Conservation (phyloP, 2,888 invertebrate species). For the Apantesis nais region DNA sequence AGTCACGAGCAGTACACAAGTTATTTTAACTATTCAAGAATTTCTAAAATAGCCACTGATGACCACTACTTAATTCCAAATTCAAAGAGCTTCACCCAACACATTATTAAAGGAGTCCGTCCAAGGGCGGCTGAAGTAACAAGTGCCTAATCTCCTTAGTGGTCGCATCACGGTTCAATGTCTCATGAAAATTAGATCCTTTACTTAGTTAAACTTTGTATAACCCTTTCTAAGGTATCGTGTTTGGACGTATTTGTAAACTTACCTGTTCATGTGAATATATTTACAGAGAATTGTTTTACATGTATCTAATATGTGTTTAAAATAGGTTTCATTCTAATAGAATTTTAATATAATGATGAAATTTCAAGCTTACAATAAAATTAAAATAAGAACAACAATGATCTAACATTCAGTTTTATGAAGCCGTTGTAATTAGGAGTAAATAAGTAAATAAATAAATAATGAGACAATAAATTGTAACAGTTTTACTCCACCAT, state of each 20-base stretch:
- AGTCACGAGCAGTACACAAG: not conserved
- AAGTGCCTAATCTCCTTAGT: constrained; percentile 71
- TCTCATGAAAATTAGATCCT: constrained; percentile 70
- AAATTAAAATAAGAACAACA: not conserved
- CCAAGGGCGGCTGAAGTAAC: constrained; percentile 59
- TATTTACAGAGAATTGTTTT: not conserved
- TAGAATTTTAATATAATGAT: not conserved
- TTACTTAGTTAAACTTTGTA: constrained; percentile 55
- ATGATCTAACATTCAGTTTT: not conserved
- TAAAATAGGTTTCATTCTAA: not conserved
- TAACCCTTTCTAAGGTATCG: constrained; percentile 40
- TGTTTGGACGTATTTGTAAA: constrained; percentile 25
- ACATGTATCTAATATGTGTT: not conserved
- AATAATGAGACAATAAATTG: too few relatives aligned
- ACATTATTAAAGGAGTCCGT: constrained; percentile 59
- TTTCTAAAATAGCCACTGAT: constrained; percentile 37
- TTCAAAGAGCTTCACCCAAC: constrained; percentile 55
- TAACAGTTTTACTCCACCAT: not conserved
- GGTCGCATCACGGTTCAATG: constrained; percentile 67
- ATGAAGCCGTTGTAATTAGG: not conserved
- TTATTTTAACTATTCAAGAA: not conserved
- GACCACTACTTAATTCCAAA: constrained; percentile 58
- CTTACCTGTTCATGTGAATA: constrained; percentile 17
- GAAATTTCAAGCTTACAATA: too few relatives aligned
- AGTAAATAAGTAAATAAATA: too few relatives aligned